Percentiles rank a stretch among this genome's conserved stretches.
phyloP scores from a whole-genome alignment of 2,888 invertebrate species.

The Unio pictorum region DNA sequence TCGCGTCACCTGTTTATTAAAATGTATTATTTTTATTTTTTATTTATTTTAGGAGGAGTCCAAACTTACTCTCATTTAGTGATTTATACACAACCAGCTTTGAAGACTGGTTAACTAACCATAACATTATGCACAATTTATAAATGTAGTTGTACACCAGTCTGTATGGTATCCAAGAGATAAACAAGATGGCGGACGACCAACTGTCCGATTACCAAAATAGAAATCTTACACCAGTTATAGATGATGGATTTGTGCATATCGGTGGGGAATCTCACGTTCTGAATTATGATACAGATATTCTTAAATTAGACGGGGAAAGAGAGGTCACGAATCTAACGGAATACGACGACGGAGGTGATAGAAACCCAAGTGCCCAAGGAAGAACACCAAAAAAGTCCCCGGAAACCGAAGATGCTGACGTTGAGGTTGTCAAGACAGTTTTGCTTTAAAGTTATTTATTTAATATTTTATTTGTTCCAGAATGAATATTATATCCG shows the following conservation, averaged over 20 bases:
- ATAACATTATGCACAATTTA: no score
- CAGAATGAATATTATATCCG: no score
- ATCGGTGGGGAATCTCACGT: slow-evolving; percentile 46
- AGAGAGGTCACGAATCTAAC: slow-evolving; percentile 32
- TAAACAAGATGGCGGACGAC: slow-evolving; percentile 51
- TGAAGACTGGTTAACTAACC: no score
- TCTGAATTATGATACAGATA: slow-evolving; percentile 53
- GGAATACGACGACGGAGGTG: slow-evolving; percentile 23
- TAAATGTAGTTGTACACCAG: no score
- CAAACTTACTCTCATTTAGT: no score
- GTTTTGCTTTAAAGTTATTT: slow-evolving; percentile 4
- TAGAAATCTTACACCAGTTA: slow-evolving; percentile 26
- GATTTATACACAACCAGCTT: no score
- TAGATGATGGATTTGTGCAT: slow-evolving; percentile 45
- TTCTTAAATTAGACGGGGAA: slow-evolving; percentile 56
- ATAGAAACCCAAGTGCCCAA: slow-evolving; percentile 23
- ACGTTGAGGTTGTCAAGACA: slow-evolving; percentile 42
- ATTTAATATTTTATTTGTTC: no score
- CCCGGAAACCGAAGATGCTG: slow-evolving; percentile 43
- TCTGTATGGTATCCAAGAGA: no score
- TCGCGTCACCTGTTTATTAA: no score
- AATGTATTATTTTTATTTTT: no score
- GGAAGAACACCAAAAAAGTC: slow-evolving; percentile 24
- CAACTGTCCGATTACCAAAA: slow-evolving; percentile 16
- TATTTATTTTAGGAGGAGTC: no score